Base-by-base conservation (phyloP, 2,113 vertebrate genomes). In the Gambusia holbrooki region DNA sequence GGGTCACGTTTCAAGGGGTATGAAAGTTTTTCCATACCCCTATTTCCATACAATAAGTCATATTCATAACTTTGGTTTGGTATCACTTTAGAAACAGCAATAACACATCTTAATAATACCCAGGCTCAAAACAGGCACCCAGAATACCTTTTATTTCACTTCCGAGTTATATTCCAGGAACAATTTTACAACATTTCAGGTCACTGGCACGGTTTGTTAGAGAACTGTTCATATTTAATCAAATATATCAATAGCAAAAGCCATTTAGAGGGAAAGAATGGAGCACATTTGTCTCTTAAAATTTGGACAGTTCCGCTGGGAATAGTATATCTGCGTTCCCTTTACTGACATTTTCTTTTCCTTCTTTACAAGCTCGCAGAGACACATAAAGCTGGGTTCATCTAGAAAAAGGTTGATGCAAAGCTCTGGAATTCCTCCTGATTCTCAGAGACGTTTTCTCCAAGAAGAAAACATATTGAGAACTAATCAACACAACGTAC, bases 111-210 rank as follows among this genome's bases (percentile, higher is more conserved):
- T 64, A 84, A 90, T 77, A 90, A 86, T 61, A 62, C 72, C 74
- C 65, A 62, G 73, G 77, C 80, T 37, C 35, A 13, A 30, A 92
- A 88, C 76, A 83, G 78, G 73, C 66, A 79, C 81, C 69, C 80
- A 88, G 79, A 90, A 88, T 87, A 66, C 33, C 61, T 84, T 90
- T 90, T 87, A 91, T 86, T 84, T 82, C 68, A 92, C 91, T 92
- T 93, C 91, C 88, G 81, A 90, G 72, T 89, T 80, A 68, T 19
- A 62, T 86, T 93, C 93, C 93, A 93, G 86, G 90, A 93, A 92
- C 65, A 91, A 29, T 77, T 75, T 91, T 78, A 91, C 79, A 61
- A 77, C 72, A 82, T 89, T 79, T 85, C 73, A 83, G 84, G 85
- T 90, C 78, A 80, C 69, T 86, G 90, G 89, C 88, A 66, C 28